Base-by-base conservation (phyloP, 2,888 invertebrate genomes). In the Meandrusa payeni region DNA sequence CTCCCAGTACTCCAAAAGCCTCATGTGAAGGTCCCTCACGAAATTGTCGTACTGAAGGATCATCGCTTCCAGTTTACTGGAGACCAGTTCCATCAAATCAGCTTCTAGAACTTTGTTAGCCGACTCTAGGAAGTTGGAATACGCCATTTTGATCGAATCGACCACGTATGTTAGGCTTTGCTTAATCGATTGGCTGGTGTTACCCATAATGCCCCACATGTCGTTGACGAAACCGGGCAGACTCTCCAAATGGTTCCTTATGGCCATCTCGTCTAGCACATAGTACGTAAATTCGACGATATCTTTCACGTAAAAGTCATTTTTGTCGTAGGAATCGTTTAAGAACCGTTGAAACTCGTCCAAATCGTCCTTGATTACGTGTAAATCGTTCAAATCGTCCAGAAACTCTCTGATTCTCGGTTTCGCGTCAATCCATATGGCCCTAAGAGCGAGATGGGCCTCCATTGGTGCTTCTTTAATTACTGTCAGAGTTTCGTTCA, bases 171-270 rank as follows among this genome's bases (percentile, higher is more conserved):
- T 76, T 5, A 95, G 79, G 52, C 94, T 94, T 51, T 93, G 91
- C 31, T 94, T 91, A 10, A 95, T 90, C 0, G 94, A 94, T 52
- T 92, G 90, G 4, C 95, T 95, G 0, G 95, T 95, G 39, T 95
- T 94, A 0, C 95, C 95, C 94, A 95, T 94, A 56, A 94, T 91
- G 2, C 94, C 93, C 94, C 94, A 95, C 62, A 95, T 90, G 69
- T 95, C 95, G 32, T 93, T 93, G 0, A 95, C 89, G 12, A 95
- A 94, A 31, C 93, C 93, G 0, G 95, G 95, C 36, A 95, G 64
- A 0, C 93, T 93, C 57, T 95, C 92, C 53, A 95, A 90, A 64
- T 95, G 94, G 47, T 92, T 91, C 44, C 92, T 88, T 31, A 95
- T 89, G 0, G 95, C 93, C 66, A 95, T 86, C 66, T 96, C 95